These are phyloP conservation scores for Dendrocincla fuliginosa DNA, from an alignment of 2,797 vertebrate genomes.

Conservation along the genomic window DNA sequence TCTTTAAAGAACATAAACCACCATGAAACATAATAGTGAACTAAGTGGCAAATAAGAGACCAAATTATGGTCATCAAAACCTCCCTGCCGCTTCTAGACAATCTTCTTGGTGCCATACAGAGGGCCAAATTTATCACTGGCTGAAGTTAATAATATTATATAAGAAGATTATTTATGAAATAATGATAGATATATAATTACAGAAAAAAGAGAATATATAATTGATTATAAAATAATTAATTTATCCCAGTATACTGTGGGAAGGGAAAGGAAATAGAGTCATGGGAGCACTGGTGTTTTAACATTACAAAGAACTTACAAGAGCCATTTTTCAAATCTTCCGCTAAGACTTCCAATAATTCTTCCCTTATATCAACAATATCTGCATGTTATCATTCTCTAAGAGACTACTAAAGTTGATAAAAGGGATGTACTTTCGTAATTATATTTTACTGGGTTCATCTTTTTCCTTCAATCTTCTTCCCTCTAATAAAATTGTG, in stretches of 20 bases:
- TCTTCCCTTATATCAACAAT: not conserved
- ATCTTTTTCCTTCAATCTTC: slow-evolving; percentile 2
- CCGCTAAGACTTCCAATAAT: not conserved
- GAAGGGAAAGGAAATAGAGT: not conserved
- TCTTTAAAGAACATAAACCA: slow-evolving; percentile 39
- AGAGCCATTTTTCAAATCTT: not conserved
- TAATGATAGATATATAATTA: not conserved
- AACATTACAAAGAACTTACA: not conserved
- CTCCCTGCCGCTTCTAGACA: rapidly evolving
- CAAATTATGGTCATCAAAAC: not conserved
- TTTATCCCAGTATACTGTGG: not conserved
- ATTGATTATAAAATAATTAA: not conserved
- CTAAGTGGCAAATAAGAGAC: slow-evolving; percentile 24
- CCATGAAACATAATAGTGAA: slow-evolving; percentile 1
- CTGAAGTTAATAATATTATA: not conserved
- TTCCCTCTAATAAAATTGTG: not conserved
- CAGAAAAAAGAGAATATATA: not conserved
- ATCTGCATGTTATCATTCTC: not conserved
- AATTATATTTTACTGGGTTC: slow-evolving; percentile 2
- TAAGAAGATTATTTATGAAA: not conserved
- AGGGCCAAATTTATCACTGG: not conserved
- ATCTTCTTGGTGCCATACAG: not conserved
- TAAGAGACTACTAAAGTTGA: not conserved
- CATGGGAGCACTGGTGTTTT: not conserved
- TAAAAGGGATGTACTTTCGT: not conserved